Base-by-base conservation (phyloP, 2,113 vertebrate species). In the Mesocricetus auratus region DNA sequence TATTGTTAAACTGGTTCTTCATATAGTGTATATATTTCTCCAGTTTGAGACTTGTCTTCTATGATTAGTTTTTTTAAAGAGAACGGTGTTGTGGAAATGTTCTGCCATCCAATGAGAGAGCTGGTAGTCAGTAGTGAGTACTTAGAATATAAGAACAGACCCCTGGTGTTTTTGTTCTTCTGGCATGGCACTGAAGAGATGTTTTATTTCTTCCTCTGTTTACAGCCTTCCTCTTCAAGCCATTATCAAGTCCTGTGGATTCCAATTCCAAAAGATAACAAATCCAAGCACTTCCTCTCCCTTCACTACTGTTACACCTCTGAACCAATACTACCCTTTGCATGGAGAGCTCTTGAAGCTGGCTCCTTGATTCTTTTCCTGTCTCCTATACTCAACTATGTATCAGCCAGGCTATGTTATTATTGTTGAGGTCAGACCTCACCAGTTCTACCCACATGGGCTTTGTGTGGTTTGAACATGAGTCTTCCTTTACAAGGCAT, bases 1-100 rank as follows among this genome's bases (percentile, higher is more conserved):
- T 96, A 66, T 56, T 95, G 50, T 88, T 94, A 86, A 93, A 9
- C 75, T 50, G 86, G 68, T 89, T 91, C 31, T 94, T 97, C 50
- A 69, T 89, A 66, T 94, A 89, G 75, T 78, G 68, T 95, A 79
- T 60, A 81, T 73, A 86, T 89, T 93, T 90, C 39, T 71, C 88
- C 21, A 86, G 26, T 53, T 53, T 95, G 79, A 78, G 56, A 33
- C 74, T 83, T 92, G 45, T 78, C 88, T 96, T 94, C 86, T 96
- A 77, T 73, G 75, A 91, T 71, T 64, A 78, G 94, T 73, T 6
- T 87, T 97, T 91, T 88, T 31, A 92, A 92, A 12, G 47, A 93
- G 15, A 94, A 50, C 11, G 71, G 33, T 13, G 7, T 42, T 85
- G 69, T 60, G 53, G 53, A 74, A 64, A 69, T 90, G 21, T 85